phyloP scores from a whole-genome alignment of 2,113 vertebrate genomes.

The Thermophis baileyi region DNA sequence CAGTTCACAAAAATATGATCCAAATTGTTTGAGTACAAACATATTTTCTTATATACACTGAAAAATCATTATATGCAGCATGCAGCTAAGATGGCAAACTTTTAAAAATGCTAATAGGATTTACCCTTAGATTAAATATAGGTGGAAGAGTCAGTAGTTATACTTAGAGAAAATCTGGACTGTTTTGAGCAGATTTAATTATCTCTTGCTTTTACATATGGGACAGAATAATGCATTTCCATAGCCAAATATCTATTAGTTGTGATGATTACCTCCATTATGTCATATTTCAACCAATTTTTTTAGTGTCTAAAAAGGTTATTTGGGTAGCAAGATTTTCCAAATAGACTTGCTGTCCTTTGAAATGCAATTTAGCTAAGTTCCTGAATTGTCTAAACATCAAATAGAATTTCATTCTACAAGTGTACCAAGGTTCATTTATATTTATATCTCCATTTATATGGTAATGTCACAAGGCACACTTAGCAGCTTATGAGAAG shows the following conservation, averaged over 20 bases:
- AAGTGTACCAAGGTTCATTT: constrained; percentile 35
- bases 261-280: constrained; percentile 1
- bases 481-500: background rate
- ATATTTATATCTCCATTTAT: constrained; percentile 42
- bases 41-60: background rate
- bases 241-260: constrained; percentile 10
- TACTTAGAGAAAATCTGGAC: background rate
- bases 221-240: background rate
- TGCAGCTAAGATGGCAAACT: background rate
- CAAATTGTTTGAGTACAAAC: background rate
- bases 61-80: background rate
- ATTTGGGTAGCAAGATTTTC: constrained; percentile 12
- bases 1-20: background rate
- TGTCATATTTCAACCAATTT: constrained; percentile 5
- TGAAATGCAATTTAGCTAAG: constrained; percentile 32
- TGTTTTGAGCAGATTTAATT: constrained; percentile 24
- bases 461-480: constrained; percentile 25
- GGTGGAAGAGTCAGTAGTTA: background rate
- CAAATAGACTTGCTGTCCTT: constrained; percentile 35
- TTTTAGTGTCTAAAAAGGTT: constrained; percentile 33
- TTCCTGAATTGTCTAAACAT: constrained; percentile 30
- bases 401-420: constrained; percentile 43
- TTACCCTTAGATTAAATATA: constrained; percentile 3
- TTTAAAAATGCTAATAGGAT: background rate
- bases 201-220: constrained; percentile 1